A percentile compares a stretch with the other conserved stretches of the same genome.
phyloP scores from a whole-genome alignment of 2,888 invertebrate species.

The Epinotia demarniana region DNA sequence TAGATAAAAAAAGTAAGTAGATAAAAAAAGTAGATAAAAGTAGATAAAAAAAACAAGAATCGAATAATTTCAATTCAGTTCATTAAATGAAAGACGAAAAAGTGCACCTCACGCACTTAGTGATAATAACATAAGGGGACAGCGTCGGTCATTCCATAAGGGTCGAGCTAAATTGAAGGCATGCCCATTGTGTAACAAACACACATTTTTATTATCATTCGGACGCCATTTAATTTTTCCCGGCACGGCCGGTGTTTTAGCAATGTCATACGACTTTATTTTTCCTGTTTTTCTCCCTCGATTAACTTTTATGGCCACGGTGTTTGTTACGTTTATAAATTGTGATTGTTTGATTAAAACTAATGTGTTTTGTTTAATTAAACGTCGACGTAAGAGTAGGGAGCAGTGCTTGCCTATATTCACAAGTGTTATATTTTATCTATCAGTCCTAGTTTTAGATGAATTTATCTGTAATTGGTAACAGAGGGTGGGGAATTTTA shows the following conservation, averaged over 20 bases:
- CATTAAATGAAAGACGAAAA: conserved; percentile 8
- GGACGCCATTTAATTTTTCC: conserved; percentile 58
- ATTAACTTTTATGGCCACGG: conserved; percentile 53
- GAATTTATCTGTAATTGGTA: too few species aligned
- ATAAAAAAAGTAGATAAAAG: too few species aligned
- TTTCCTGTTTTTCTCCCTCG: conserved; percentile 49
- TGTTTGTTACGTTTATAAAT: conserved; percentile 36
- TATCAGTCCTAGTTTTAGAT: too few species aligned
- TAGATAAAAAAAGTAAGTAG: too few species aligned
- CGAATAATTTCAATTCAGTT: background rate
- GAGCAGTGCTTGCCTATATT: background rate
- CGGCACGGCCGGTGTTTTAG: conserved; percentile 48
- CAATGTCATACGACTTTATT: conserved; percentile 50
- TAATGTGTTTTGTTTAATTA: conserved; percentile 2
- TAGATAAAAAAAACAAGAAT: background rate
- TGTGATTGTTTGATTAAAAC: conserved; percentile 26
- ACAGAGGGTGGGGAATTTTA: too few species aligned
- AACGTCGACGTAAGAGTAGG: too few species aligned
- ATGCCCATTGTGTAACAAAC: conserved; percentile 53
- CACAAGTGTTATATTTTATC: background rate
- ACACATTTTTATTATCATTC: conserved; percentile 60
- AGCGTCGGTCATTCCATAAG: conserved; percentile 54
- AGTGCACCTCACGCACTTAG: conserved; percentile 31
- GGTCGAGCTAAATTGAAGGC: conserved; percentile 55
- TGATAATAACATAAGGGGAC: conserved; percentile 46